Evolutionary conservation across 2,113 vertebrate species (phyloP).

Genomic region (Gallinago undulata): DNA sequence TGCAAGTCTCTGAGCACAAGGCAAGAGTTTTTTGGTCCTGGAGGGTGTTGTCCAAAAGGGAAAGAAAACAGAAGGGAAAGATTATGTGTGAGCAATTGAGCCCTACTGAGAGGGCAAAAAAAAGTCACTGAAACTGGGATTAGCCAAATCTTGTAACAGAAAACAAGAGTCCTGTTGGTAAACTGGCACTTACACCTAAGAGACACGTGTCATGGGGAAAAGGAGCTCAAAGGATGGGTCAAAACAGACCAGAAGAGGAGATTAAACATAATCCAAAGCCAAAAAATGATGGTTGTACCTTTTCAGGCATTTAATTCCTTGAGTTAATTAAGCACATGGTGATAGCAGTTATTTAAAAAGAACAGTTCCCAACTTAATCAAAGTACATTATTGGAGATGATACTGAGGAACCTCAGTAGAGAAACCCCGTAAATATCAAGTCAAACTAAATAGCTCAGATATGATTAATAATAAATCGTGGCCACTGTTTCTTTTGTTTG

Average conservation of each 20-base stretch:
- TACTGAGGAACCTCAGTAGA: not conserved
- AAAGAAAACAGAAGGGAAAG: conserved; percentile 48
- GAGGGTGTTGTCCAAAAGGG: not conserved
- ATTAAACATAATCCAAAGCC: not conserved
- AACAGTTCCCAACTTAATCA: conserved; percentile 9
- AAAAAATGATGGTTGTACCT: not conserved
- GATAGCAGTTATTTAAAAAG: not conserved
- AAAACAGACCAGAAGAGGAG: not conserved
- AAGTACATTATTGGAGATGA: not conserved
- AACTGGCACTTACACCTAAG: conserved; percentile 8
- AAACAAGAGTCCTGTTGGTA: conserved; percentile 39
- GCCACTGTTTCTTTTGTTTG: conserved; percentile 32
- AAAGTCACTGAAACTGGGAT: conserved; percentile 41
- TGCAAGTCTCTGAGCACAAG: conserved; percentile 28
- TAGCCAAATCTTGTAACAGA: conserved; percentile 51
- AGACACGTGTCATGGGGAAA: not conserved
- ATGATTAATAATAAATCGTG: conserved; percentile 23
- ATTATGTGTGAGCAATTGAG: conserved; percentile 28
- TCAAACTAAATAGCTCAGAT: conserved; percentile 25
- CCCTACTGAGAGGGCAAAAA: conserved; percentile 5
- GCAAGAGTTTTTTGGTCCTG: conserved; percentile 39
- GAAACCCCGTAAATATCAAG: not conserved
- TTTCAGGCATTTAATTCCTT: not conserved
- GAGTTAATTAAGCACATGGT: not conserved
- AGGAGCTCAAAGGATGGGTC: not conserved